phyloP scores from a whole-genome alignment of 2,888 invertebrate species.

The Congeria kusceri region DNA sequence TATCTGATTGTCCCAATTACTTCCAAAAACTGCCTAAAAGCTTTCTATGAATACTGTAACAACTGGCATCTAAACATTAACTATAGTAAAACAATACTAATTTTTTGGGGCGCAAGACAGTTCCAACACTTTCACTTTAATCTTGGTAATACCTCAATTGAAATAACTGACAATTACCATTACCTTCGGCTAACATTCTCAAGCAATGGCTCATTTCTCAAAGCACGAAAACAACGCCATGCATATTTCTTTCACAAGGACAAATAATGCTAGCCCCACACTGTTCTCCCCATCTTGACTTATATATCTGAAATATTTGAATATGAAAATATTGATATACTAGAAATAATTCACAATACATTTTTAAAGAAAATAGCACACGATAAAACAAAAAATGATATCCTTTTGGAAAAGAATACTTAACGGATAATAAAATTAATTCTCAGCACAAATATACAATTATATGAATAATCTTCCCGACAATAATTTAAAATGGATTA shows the following conservation, averaged over 20 bases:
- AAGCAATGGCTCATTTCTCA: constrained; percentile 33
- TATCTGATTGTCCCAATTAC: constrained; percentile 23
- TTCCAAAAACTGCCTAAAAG: constrained; percentile 27
- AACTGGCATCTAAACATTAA: constrained; percentile 44
- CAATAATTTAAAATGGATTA: background rate
- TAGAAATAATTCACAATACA: constrained; percentile 22
- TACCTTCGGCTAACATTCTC: constrained; percentile 32
- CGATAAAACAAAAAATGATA: too few relatives aligned
- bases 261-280: constrained; percentile 28
- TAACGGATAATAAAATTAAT: background rate
- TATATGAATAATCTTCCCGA: background rate
- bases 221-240: constrained; percentile 37
- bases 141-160: constrained; percentile 9
- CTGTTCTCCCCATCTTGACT: constrained; percentile 31
- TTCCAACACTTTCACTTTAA: constrained; percentile 4
- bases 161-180: constrained; percentile 27
- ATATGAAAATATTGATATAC: constrained; percentile 29
- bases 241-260: constrained; percentile 15
- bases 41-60: constrained; percentile 40
- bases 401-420: too few relatives aligned
- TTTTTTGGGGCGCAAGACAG: constrained; percentile 16
- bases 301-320: constrained; percentile 43
- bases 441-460: background rate
- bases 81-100: constrained; percentile 27
- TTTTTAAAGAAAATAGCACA: background rate